Conservation (phyloP, 1,140 invertebrate genomes). For the Pristionchus pacificus region DNA sequence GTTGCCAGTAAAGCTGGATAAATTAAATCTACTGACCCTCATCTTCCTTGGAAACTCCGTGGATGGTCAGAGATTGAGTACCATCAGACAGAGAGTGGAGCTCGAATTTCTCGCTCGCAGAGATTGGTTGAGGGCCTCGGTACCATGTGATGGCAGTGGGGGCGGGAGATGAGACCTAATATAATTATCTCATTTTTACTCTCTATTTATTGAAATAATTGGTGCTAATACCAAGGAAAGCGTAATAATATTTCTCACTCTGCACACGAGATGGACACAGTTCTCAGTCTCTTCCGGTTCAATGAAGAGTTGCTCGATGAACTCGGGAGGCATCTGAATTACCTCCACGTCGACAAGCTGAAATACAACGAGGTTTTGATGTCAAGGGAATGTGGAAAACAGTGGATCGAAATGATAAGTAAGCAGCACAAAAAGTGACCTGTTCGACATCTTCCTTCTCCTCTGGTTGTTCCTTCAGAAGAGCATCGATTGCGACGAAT, state of each 20-base stretch:
- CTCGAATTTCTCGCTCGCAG: slow-evolving; percentile 21
- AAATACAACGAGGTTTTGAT: neutral
- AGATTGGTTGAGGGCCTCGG: slow-evolving; percentile 14
- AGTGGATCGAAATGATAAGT: no score
- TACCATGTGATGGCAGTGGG: slow-evolving; percentile 21
- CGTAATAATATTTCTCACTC: slow-evolving; percentile 6
- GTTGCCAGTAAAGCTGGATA: slow-evolving; percentile 15
- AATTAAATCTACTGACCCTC: slow-evolving; percentile 22
- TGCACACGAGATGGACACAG: slow-evolving; percentile 20
- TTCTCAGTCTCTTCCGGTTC: slow-evolving; percentile 24
- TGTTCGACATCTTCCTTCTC: no score
- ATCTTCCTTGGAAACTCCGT: slow-evolving; percentile 2
- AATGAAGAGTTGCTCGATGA: slow-evolving; percentile 22
- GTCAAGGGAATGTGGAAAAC: neutral
- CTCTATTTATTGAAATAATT: no score
- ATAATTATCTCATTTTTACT: no score
- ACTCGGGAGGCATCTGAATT: slow-evolving; percentile 28
- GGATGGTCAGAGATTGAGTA: slow-evolving; percentile 28
- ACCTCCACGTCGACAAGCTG: neutral
- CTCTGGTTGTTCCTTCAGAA: no score
- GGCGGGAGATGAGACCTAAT: slow-evolving; percentile 3
- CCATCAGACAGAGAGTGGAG: slow-evolving; percentile 25
- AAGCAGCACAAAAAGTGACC: no score
- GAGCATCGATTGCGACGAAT: slow-evolving; percentile 23
- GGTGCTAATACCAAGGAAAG: neutral